Base-by-base conservation (phyloP, 2,888 invertebrate genomes). In the Melinaea marsaeus region DNA sequence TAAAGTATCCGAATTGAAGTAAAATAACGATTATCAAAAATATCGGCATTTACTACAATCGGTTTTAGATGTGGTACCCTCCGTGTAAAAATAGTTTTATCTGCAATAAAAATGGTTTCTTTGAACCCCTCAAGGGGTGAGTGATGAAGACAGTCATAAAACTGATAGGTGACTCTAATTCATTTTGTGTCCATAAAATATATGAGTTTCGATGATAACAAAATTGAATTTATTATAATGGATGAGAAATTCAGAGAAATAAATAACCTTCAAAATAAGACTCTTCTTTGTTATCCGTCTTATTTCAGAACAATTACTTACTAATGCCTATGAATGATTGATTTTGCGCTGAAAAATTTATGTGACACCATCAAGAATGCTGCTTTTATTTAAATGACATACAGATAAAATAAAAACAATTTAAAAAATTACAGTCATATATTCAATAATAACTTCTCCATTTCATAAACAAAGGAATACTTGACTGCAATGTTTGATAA, bases 131-230 rank as follows among this genome's bases (percentile, higher is more conserved):
- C 57, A 54, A 61, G 34, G 33, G 56, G 34, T 45, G 48, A 13
- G 72, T 70, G 74, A 77, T 74, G 74, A 69, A 68, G 70, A 71
- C 72, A 63, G 55, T 71, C 75, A 72, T 76, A 76, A 77, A 77
- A 74, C 66, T 67, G 69, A 71, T 71, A 73, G 68, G 67, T 69
- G 71, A 68, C 74, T 67, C 76, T 80, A 79, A 83, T 83, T 81
- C 78, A 79, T 84, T 82, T 80, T 75, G 80, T 77, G 76, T 69
- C 73, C 75, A 78, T 84, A 80, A 80, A 83, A 78, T 75, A 77
- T 73, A 79, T 71, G 68, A 71, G 77, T 67, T 76, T 71, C 69
- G 74, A 70, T 71, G 69, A 74, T 76, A 74, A 75, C 51, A 51
- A 51, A 32, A 51, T 51, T 51, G 51, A 73, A 69, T 70, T 68